Evolutionary conservation across 2,888 invertebrate species (phyloP).

Genomic region (Habroteleia sp.): DNA sequence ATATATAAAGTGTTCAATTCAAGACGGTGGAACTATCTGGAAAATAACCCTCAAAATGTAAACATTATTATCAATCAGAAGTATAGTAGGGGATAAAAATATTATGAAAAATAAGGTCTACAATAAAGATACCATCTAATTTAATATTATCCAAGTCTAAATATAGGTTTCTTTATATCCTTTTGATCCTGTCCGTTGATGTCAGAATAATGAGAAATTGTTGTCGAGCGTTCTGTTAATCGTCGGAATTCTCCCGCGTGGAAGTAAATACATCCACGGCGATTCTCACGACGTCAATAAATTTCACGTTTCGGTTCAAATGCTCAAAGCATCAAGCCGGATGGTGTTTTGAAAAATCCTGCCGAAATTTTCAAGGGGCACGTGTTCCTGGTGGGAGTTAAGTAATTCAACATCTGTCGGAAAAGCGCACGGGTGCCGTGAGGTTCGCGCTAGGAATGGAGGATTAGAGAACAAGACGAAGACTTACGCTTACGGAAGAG

Average conservation of each 20-base stretch:
- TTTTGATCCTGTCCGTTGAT: too few relatives aligned
- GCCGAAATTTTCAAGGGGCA: constrained; percentile 32
- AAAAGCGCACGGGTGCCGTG: constrained; percentile 58
- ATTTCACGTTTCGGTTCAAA: neutral
- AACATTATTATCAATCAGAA: too few relatives aligned
- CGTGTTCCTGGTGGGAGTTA: constrained; percentile 46
- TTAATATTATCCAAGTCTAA: too few relatives aligned
- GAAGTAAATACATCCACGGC: constrained; percentile 2
- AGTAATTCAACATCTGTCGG: constrained; percentile 65
- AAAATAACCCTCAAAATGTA: too few relatives aligned
- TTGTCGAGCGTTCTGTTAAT: too few relatives aligned
- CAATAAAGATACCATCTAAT: too few relatives aligned
- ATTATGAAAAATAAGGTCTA: too few relatives aligned
- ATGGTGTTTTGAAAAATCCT: constrained; percentile 40
- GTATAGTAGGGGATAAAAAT: too few relatives aligned
- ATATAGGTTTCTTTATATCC: too few relatives aligned
- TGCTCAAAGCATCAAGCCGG: constrained; percentile 5
- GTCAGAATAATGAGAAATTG: too few relatives aligned
- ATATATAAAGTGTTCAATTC: neutral
- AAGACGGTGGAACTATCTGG: too few relatives aligned
- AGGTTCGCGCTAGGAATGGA: constrained; percentile 46
- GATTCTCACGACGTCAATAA: constrained; percentile 13
- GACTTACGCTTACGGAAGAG: constrained; percentile 12
- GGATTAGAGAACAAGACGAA: constrained; percentile 48
- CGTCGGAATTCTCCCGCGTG: neutral